These are phyloP conservation scores for Spilosoma lubricipeda DNA, from an alignment of 2,888 invertebrate genomes.

Conservation along the genomic window DNA sequence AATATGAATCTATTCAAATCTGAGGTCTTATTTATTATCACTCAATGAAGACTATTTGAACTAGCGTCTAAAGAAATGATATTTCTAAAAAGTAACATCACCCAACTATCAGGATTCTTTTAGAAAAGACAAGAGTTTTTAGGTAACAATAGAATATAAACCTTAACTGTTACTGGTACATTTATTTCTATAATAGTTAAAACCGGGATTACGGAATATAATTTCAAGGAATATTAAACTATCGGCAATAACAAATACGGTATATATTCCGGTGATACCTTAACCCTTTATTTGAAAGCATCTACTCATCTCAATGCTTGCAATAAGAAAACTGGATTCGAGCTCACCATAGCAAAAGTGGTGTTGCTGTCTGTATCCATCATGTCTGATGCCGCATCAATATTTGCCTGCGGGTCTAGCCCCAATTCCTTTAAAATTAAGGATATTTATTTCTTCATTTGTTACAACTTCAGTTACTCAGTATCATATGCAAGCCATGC, in stretches of 20 bases:
- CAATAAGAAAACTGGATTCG: slow-evolving; percentile 46
- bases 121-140: slow-evolving; percentile 4
- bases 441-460: slow-evolving; percentile 4
- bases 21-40: neutral
- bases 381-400: slow-evolving; percentile 95
- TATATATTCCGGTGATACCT: slow-evolving; percentile 4
- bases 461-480: neutral
- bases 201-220: neutral
- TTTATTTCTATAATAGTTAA: neutral
- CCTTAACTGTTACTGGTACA: neutral
- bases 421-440: slow-evolving; percentile 24
- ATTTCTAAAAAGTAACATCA: slow-evolving; percentile 11
- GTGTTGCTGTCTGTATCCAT: slow-evolving; percentile 95
- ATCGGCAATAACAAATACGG: neutral
- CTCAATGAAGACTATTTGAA: slow-evolving; percentile 1
- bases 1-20: slow-evolving; percentile 3
- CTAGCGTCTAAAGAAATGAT: slow-evolving; percentile 14
- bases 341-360: slow-evolving; percentile 96
- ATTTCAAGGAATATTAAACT: neutral
- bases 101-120: slow-evolving; percentile 6
- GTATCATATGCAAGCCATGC: slow-evolving; percentile 6
- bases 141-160: slow-evolving; percentile 4
- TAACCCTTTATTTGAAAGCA: slow-evolving; percentile 10
- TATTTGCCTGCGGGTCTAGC: slow-evolving; percentile 86
- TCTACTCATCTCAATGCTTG: slow-evolving; percentile 24